These are phyloP conservation scores for Salvelinus sp. DNA, from an alignment of 2,113 vertebrate species.

Conservation along the genomic window DNA sequence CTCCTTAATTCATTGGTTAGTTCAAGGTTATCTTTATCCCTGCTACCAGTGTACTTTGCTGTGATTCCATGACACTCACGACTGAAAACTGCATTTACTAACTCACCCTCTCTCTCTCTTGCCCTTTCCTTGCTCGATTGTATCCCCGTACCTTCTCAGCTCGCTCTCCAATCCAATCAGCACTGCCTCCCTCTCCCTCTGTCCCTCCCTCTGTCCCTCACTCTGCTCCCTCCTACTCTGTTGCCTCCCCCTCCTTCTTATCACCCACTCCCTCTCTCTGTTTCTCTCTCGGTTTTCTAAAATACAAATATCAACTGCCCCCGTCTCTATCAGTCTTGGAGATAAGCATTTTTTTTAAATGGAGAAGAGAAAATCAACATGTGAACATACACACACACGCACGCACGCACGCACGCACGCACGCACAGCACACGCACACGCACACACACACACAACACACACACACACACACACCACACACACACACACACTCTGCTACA, in stretches of 20 bases:
- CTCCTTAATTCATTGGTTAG: slow-evolving; percentile 62
- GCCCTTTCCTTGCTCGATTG: slow-evolving; percentile 56
- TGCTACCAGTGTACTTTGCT: slow-evolving; percentile 60
- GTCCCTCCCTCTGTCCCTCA: slow-evolving; percentile 45
- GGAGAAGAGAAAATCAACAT: slow-evolving; percentile 31
- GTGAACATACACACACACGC: not conserved
- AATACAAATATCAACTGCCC: slow-evolving; percentile 62
- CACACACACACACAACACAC: slow-evolving; percentile 4
- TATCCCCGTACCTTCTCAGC: slow-evolving; percentile 68
- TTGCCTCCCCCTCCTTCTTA: slow-evolving; percentile 1
- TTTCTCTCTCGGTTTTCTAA: slow-evolving; percentile 51
- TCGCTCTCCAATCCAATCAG: slow-evolving; percentile 77
- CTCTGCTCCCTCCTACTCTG: not conserved
- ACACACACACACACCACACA: slow-evolving; percentile 11
- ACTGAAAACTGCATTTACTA: slow-evolving; percentile 74
- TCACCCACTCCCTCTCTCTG: slow-evolving; percentile 7
- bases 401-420: slow-evolving; percentile 26
- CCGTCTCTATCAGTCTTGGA: slow-evolving; percentile 46
- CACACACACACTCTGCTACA: slow-evolving; percentile 18
- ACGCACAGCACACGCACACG: not conserved
- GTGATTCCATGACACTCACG: slow-evolving; percentile 65
- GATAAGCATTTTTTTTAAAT: slow-evolving; percentile 45
- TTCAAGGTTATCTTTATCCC: slow-evolving; percentile 50
- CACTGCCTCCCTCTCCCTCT: slow-evolving; percentile 45
- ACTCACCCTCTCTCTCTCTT: slow-evolving; percentile 61